Percentiles rank a stretch among this genome's conserved stretches.
phyloP scores from a whole-genome alignment of 2,113 vertebrate species.

The Lamprologus ornatipinnis region DNA sequence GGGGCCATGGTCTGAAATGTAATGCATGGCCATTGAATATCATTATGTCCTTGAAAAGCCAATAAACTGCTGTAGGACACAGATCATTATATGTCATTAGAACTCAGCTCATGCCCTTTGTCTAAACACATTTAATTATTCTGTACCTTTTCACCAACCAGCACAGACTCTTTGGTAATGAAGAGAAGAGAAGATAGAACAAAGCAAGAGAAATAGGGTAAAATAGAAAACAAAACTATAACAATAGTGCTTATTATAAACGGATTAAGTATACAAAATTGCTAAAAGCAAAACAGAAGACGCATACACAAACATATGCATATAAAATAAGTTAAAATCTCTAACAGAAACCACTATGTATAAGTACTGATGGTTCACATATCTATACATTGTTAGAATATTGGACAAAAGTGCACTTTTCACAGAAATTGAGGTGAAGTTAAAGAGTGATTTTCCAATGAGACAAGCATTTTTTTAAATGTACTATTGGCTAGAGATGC shows the following conservation, averaged over 20 bases:
- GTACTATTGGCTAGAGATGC: neutral
- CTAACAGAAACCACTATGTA: neutral
- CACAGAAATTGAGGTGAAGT: neutral
- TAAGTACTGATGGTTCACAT: neutral
- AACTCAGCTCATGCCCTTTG: slow-evolving; percentile 29
- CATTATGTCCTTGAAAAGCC: slow-evolving; percentile 69
- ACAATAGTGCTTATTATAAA: neutral
- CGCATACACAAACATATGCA: neutral
- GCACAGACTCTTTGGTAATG: neutral
- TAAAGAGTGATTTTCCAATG: neutral
- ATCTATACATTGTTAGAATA: neutral
- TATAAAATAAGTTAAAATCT: neutral
- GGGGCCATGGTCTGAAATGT: slow-evolving; percentile 45
- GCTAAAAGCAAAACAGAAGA: neutral
- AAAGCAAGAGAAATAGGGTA: neutral
- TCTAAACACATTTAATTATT: slow-evolving; percentile 34
- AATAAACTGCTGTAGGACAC: slow-evolving; percentile 63
- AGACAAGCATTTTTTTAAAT: neutral
- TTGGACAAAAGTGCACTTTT: neutral
- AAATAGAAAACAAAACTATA: neutral
- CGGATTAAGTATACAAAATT: neutral
- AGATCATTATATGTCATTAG: slow-evolving; percentile 55
- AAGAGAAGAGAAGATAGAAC: neutral
- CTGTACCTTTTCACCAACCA: neutral
- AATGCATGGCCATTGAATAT: slow-evolving; percentile 66